Evolutionary conservation across 2,797 vertebrate species (phyloP).

Genomic region (Crenichthys baileyi): DNA sequence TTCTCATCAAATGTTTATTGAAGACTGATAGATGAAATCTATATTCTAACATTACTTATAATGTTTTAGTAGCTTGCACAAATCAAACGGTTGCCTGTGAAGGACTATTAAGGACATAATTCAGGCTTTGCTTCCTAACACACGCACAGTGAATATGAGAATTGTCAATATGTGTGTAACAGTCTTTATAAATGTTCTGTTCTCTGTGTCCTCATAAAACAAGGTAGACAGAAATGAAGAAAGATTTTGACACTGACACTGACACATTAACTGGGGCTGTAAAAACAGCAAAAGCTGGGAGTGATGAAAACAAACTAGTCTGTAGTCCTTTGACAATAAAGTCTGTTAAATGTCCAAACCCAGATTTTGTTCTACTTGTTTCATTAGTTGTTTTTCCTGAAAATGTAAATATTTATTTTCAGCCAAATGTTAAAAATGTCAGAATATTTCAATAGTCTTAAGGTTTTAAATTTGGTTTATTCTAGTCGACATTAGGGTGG

Average conservation of each 20-base stretch:
- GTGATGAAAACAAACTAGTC: neutral
- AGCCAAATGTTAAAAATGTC: neutral
- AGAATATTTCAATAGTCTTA: neutral
- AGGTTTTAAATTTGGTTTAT: neutral
- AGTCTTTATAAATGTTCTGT: constrained; percentile 1
- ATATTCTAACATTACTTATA: constrained; percentile 37
- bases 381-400: neutral
- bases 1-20: constrained; percentile 49
- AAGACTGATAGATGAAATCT: constrained; percentile 49
- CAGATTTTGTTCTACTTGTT: neutral
- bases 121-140: constrained; percentile 11
- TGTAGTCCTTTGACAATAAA: neutral
- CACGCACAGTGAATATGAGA: constrained; percentile 10
- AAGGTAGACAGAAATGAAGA: neutral
- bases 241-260: neutral
- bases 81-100: constrained; percentile 38
- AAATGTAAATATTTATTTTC: neutral
- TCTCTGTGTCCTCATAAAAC: constrained; percentile 11
- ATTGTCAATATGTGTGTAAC: neutral
- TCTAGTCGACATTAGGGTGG: too few species aligned
- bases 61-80: constrained; percentile 27
- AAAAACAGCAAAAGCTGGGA: neutral
- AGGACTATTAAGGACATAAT: constrained; percentile 34
- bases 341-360: neutral
- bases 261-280: neutral